Conservation (phyloP, 2,797 vertebrate genomes). For the Lateolabrax maculatus region DNA sequence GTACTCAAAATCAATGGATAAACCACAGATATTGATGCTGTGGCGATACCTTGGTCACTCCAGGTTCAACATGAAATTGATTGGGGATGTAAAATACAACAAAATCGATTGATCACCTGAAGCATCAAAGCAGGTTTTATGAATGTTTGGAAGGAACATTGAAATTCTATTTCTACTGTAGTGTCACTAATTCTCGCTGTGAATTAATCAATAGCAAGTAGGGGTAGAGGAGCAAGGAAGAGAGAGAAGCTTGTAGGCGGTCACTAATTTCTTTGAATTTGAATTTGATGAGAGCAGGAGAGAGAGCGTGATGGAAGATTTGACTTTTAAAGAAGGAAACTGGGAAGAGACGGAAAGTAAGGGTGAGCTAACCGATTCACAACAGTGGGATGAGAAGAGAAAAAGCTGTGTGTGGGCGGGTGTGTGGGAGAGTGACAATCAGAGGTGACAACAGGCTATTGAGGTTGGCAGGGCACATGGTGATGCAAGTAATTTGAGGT, state of each 20-base stretch:
- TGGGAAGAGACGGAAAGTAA: constrained; percentile 23
- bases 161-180: not conserved
- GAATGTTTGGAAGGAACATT: not conserved
- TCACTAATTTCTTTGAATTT: constrained; percentile 52
- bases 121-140: not conserved
- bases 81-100: not conserved
- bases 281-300: constrained; percentile 54
- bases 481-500: constrained; percentile 66
- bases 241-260: constrained; percentile 22
- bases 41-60: not conserved
- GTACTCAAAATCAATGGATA: no score
- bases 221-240: not conserved
- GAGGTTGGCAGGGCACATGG: constrained; percentile 51
- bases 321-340: constrained; percentile 44
- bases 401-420: constrained; percentile 1
- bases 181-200: constrained; percentile 5
- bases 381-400: constrained; percentile 28
- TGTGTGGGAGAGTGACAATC: constrained; percentile 48
- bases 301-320: constrained; percentile 26
- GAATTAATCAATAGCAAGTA: not conserved
- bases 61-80: not conserved
- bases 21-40: not conserved
- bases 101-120: not conserved
- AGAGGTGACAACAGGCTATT: constrained; percentile 57
- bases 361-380: constrained; percentile 33